Evolutionary conservation across 2,797 vertebrate species (phyloP).

Genomic region (Siniperca scherzeri): DNA sequence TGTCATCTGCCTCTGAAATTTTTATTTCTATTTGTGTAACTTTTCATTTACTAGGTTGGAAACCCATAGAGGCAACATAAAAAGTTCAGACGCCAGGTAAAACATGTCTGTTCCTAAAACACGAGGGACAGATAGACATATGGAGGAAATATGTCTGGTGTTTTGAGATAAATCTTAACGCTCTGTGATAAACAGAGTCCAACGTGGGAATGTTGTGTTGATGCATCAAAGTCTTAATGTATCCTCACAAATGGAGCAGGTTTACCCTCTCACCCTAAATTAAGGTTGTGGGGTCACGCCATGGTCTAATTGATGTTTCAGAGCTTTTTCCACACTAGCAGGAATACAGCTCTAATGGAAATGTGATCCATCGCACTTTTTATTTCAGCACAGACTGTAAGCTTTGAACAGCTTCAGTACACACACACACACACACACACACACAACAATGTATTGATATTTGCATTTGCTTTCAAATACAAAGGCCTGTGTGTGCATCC

Average conservation of each 20-base stretch:
- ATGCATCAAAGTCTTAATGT: neutral
- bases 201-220: neutral
- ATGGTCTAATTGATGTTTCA: neutral
- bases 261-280: neutral
- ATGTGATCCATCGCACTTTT: neutral
- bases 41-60: neutral
- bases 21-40: too few relatives aligned
- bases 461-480: neutral
- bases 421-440: neutral
- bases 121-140: too few relatives aligned
- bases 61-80: neutral
- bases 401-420: slow-evolving; percentile 3
- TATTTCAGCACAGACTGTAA: neutral
- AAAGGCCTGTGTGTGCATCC: neutral
- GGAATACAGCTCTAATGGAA: neutral
- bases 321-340: neutral
- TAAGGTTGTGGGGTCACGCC: neutral
- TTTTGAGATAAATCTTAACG: neutral
- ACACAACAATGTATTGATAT: neutral
- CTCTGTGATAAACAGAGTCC: neutral
- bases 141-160: neutral
- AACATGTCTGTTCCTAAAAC: neutral
- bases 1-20: neutral
- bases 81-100: neutral
- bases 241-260: neutral